Conservation (phyloP, 2,113 vertebrate species). For the Pseudolaguvia tuberculata region DNA sequence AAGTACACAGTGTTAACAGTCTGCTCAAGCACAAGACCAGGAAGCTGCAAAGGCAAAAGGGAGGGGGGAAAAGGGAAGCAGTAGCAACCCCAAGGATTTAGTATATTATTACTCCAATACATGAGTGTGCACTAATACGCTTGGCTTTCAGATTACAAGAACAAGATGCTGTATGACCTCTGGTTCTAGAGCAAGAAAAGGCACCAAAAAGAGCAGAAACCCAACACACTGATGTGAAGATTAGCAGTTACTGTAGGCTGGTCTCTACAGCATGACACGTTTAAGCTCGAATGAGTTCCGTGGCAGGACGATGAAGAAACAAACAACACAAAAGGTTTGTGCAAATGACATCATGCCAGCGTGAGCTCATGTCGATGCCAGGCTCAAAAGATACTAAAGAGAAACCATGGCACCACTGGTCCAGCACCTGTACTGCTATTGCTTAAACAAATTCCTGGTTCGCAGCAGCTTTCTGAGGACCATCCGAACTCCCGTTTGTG, state of each 20-base stretch:
- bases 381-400: constrained; percentile 28
- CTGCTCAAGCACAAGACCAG: constrained; percentile 33
- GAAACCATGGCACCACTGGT: constrained; percentile 14
- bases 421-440: not conserved
- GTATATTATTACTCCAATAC: constrained; percentile 9
- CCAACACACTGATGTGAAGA: constrained; percentile 42
- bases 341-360: constrained; percentile 38
- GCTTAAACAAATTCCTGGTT: constrained; percentile 48
- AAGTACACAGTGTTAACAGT: constrained; percentile 44
- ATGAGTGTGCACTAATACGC: constrained; percentile 24
- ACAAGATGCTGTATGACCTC: constrained; percentile 26
- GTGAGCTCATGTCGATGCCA: constrained; percentile 32
- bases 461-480: constrained; percentile 41
- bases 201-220: constrained; percentile 51
- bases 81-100: constrained; percentile 25
- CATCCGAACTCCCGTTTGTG: constrained; percentile 53
- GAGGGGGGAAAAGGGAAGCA: constrained; percentile 9
- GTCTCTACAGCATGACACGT: constrained; percentile 27
- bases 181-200: constrained; percentile 46
- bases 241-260: constrained; percentile 43
- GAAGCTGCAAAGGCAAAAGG: constrained; percentile 22
- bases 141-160: constrained; percentile 21
- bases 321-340: constrained; percentile 21
- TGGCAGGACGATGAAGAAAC: constrained; percentile 24
- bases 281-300: constrained; percentile 5